Conservation (phyloP, 2,113 vertebrate genomes). For the Promerops cafer region DNA sequence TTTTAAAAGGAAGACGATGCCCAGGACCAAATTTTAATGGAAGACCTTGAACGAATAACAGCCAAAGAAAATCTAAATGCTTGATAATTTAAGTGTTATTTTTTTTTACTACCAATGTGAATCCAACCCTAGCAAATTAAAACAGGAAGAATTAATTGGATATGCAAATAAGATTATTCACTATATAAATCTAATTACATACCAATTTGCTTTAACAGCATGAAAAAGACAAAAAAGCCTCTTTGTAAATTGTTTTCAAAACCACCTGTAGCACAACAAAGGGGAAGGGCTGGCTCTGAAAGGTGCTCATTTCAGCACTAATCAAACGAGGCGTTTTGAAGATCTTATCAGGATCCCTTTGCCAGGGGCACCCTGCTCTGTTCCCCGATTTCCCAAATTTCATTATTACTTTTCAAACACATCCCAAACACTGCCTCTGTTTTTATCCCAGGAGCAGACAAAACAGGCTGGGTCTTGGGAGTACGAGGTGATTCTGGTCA, state of each 20-base stretch:
- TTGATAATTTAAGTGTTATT: slow-evolving; percentile 73
- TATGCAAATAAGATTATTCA: slow-evolving; percentile 86
- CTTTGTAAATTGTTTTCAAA: slow-evolving; percentile 71
- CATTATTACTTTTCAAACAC: neutral
- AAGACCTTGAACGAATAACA: slow-evolving; percentile 64
- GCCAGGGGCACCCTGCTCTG: neutral
- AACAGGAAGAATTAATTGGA: slow-evolving; percentile 84
- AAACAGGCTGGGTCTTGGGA: neutral
- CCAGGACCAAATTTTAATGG: slow-evolving; percentile 45
- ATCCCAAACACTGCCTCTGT: neutral
- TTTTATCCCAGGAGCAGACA: neutral
- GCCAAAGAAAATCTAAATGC: slow-evolving; percentile 60
- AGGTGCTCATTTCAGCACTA: neutral
- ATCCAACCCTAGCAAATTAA: slow-evolving; percentile 81
- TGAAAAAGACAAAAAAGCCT: slow-evolving; percentile 68
- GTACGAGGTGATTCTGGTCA: neutral
- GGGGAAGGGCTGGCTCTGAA: neutral
- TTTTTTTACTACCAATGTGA: slow-evolving; percentile 76
- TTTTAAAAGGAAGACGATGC: neutral
- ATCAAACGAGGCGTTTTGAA: neutral
- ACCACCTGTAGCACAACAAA: slow-evolving; percentile 69
- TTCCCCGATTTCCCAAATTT: neutral
- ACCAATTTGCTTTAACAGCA: slow-evolving; percentile 79
- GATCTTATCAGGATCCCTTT: neutral
- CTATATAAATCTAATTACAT: slow-evolving; percentile 86